Conservation (phyloP, 2,113 vertebrate genomes). For the Muntiacus reevesi region DNA sequence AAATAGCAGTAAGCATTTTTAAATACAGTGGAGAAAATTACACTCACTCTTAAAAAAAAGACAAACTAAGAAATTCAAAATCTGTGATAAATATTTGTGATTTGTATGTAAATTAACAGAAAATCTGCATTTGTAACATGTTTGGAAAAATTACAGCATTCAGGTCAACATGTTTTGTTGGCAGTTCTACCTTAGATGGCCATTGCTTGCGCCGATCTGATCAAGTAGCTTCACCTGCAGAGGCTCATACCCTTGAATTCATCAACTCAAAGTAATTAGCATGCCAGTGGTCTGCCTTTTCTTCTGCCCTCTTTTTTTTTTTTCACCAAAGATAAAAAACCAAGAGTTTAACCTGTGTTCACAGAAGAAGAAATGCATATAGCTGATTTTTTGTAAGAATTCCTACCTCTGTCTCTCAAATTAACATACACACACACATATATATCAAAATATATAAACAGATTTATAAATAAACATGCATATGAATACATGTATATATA, state of each 20-base stretch:
- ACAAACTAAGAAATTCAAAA: not conserved
- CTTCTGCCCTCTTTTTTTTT: not conserved
- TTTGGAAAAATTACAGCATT: not conserved
- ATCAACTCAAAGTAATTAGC: not conserved
- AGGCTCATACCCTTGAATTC: not conserved
- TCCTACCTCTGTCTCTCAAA: not conserved
- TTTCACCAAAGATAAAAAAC: not conserved
- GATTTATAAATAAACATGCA: not conserved
- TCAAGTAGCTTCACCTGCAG: not conserved
- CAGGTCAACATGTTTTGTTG: not conserved
- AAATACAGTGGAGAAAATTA: not conserved
- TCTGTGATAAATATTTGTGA: not conserved
- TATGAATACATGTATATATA: not conserved
- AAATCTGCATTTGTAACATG: not conserved
- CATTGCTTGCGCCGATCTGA: fast-evolving
- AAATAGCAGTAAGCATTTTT: not conserved
- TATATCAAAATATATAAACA: not conserved
- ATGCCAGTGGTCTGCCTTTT: not conserved
- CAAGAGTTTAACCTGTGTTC: not conserved
- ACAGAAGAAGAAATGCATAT: not conserved
- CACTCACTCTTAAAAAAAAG: not conserved
- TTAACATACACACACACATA: fast-evolving
- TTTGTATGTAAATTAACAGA: not conserved
- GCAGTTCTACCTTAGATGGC: not conserved
- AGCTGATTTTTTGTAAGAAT: not conserved